Evolutionary conservation across 2,888 invertebrate species (phyloP).

Genomic region (Microplitis manilae): DNA sequence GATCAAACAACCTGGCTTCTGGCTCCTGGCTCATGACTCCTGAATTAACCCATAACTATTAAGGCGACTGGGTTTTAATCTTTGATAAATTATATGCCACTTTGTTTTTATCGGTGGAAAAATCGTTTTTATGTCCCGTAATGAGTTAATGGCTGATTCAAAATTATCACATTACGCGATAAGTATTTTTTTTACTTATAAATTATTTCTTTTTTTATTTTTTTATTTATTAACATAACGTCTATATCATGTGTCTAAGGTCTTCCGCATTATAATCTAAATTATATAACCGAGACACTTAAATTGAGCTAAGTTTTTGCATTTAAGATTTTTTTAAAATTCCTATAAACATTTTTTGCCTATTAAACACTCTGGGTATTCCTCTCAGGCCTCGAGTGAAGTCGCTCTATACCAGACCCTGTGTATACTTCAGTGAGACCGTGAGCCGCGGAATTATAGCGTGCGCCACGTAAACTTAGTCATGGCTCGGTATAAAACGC

Average conservation of each 20-base stretch:
- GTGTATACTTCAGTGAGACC: not conserved
- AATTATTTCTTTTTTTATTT: not conserved
- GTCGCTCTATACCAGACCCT: not conserved
- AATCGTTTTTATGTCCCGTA: conserved; percentile 19
- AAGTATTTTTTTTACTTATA: not conserved
- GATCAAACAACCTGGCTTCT: conserved; percentile 14
- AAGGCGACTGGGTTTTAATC: conserved; percentile 26
- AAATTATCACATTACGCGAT: not conserved
- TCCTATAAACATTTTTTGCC: not conserved
- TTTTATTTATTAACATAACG: not conserved
- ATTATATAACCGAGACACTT: no score
- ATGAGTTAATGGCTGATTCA: conserved; percentile 23
- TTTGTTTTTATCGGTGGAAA: conserved; percentile 25
- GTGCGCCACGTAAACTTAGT: conserved; percentile 23
- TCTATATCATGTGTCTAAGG: not conserved
- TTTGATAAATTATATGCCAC: conserved; percentile 31
- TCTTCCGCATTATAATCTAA: not conserved
- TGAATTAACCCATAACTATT: conserved; percentile 31
- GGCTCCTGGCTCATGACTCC: conserved; percentile 6
- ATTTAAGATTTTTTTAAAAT: not conserved
- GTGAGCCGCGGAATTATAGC: conserved; percentile 9
- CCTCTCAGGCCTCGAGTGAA: not conserved
- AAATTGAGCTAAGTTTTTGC: no score
- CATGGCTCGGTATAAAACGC: conserved; percentile 19
- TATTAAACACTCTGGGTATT: not conserved